Evolutionary conservation across 2,113 vertebrate species (phyloP), one percentile per base, ranked within the genome.

Genomic region (Gymnobelideus leadbeateri): DNA sequence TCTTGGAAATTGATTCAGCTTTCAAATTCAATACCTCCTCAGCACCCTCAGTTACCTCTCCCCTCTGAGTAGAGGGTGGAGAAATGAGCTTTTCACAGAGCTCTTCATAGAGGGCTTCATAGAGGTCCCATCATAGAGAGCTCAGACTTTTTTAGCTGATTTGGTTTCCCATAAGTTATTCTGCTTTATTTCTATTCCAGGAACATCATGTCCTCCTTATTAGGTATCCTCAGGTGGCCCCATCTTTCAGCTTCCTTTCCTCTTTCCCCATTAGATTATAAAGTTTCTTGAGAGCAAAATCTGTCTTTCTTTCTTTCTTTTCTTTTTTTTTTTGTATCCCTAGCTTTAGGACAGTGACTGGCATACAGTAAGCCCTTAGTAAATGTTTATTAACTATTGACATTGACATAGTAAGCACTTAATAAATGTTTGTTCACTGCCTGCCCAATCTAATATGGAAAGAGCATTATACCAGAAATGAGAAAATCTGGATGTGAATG

Each of bases 281-380:
- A 51, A 95, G 31, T 1, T 77, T 68, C 23, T 93, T 91, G 93
- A 94, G 51, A 24, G 24, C 46, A 92, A 95, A 94, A 24, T 43
- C 31, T 43, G 51, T n/a, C 50, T 31, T 51, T 51, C 51, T 46
- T 51, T n/a, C n/a, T n/a, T n/a, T n/a, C n/a, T n/a, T n/a, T n/a
- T n/a, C n/a, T n/a, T 0, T 25, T 31, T 28, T 49, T 61, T 31
- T 61, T 61, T 61, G 28, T 21, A 43, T 43, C 37, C 68, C 68
- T n/a, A n/a, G 14, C 37, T 3, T 77, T n/a, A 19, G 37, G 14
- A 77, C 43, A 51, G 8, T 51, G 43, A 12, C 54, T 47, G n/a
- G 25, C 4, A 49, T 43, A 1, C n/a, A 91, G 25, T 12, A 12
- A 16, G 23, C 37, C 14, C 0, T 95, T 90, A 57, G 2, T 46